phyloP scores from a whole-genome alignment of 2,113 vertebrate genomes.

The Equus przewalskii region DNA sequence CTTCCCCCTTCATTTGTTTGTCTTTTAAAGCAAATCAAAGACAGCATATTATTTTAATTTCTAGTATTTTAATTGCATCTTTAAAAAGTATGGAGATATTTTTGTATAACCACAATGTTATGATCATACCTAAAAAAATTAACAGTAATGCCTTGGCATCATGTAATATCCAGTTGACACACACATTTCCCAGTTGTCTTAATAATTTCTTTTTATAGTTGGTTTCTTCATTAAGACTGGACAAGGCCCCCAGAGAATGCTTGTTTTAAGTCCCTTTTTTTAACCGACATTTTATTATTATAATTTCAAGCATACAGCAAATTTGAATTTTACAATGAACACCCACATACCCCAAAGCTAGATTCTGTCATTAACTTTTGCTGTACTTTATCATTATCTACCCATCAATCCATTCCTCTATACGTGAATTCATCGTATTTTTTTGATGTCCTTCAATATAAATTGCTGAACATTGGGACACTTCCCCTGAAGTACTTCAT shows the following conservation, averaged over 20 bases:
- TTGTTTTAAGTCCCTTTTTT: conserved; percentile 11
- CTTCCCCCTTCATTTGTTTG: not conserved
- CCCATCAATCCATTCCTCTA: not conserved
- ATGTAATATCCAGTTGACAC: not conserved
- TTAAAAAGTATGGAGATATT: not conserved
- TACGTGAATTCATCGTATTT: not conserved
- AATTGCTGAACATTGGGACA: not conserved
- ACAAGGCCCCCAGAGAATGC: not conserved
- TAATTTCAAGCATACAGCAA: not conserved
- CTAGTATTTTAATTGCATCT: not conserved
- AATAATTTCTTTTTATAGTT: not conserved
- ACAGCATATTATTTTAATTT: not conserved
- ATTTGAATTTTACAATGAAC: not conserved
- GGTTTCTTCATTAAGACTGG: not conserved
- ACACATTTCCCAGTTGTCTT: not conserved
- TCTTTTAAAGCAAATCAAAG: not conserved
- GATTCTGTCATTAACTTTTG: not conserved
- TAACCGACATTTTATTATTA: not conserved
- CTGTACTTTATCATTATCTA: not conserved
- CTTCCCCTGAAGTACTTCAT: not conserved
- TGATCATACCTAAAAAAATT: not conserved
- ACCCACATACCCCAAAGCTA: not conserved
- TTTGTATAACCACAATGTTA: not conserved
- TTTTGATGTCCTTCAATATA: not conserved
- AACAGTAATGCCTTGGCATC: not conserved